These are phyloP conservation scores for Lanius ludovicianus DNA, from an alignment of 2,113 vertebrate genomes.

Conservation along the genomic window DNA sequence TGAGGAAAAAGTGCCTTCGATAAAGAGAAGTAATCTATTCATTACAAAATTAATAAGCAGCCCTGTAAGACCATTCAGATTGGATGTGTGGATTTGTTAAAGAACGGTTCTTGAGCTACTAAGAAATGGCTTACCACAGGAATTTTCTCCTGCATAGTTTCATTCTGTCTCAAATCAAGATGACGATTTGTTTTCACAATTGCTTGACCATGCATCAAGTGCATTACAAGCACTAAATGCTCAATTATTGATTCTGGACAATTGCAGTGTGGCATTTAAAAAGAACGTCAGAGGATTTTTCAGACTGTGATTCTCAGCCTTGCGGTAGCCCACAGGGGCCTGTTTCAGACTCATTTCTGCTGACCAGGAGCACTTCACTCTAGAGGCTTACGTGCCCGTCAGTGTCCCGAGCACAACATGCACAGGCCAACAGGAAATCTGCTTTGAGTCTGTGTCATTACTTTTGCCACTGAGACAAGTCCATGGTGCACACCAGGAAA, in stretches of 20 bases:
- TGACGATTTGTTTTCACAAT: neutral
- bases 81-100: neutral
- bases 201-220: neutral
- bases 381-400: neutral
- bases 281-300: neutral
- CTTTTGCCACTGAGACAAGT: neutral
- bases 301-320: neutral
- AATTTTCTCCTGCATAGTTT: neutral
- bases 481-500: neutral
- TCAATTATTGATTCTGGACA: neutral
- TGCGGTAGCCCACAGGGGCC: neutral
- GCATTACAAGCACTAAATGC: neutral
- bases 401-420: neutral
- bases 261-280: constrained; percentile 10
- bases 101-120: neutral
- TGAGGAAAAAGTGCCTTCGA: constrained; percentile 40
- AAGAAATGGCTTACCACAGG: neutral
- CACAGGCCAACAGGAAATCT: neutral
- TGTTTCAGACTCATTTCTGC: neutral
- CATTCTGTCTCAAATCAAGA: constrained; percentile 13
- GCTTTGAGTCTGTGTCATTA: neutral
- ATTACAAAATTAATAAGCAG: neutral
- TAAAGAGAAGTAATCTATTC: neutral
- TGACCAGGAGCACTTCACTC: neutral
- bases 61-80: neutral